Evolutionary conservation across 1,140 invertebrate species (phyloP).

Genomic region (Drosophila busckii): DNA sequence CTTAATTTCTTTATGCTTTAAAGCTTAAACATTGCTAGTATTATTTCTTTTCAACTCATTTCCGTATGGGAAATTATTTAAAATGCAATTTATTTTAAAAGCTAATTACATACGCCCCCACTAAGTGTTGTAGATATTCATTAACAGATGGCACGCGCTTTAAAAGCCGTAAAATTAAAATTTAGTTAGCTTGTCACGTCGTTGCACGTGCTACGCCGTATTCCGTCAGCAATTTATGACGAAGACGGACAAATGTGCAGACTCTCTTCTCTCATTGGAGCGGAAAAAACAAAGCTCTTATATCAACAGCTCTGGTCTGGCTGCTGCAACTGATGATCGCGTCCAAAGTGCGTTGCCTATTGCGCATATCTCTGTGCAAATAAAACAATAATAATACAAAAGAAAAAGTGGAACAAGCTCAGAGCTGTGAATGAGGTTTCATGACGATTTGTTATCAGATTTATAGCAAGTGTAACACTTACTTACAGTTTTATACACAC

Average conservation of each 20-base stretch:
- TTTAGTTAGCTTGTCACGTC: slow-evolving; percentile 39
- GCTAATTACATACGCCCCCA: too few species aligned
- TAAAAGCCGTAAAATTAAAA: slow-evolving; percentile 17
- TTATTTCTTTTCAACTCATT: too few species aligned
- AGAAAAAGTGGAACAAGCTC: slow-evolving; percentile 55
- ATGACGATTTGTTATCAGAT: too few species aligned
- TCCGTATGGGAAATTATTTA: too few species aligned
- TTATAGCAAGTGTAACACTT: slow-evolving; percentile 1
- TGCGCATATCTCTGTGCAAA: slow-evolving; percentile 26
- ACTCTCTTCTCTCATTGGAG: not conserved
- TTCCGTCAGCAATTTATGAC: not conserved
- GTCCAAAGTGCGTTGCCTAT: slow-evolving; percentile 53
- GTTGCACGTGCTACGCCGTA: slow-evolving; percentile 24
- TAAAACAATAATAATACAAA: slow-evolving; percentile 28
- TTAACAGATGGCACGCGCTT: not conserved
- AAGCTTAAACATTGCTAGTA: too few species aligned
- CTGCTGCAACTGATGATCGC: slow-evolving; percentile 48
- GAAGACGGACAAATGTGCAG: not conserved
- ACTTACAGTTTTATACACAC: not conserved
- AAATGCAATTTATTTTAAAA: too few species aligned
- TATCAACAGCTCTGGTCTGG: not conserved
- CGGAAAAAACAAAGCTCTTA: too few species aligned
- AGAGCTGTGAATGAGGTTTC: not conserved
- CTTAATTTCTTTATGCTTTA: too few species aligned
- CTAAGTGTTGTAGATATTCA: too few species aligned